These are phyloP conservation scores for Gryon sp. DNA, from an alignment of 1,140 invertebrate species.

Conservation along the genomic window DNA sequence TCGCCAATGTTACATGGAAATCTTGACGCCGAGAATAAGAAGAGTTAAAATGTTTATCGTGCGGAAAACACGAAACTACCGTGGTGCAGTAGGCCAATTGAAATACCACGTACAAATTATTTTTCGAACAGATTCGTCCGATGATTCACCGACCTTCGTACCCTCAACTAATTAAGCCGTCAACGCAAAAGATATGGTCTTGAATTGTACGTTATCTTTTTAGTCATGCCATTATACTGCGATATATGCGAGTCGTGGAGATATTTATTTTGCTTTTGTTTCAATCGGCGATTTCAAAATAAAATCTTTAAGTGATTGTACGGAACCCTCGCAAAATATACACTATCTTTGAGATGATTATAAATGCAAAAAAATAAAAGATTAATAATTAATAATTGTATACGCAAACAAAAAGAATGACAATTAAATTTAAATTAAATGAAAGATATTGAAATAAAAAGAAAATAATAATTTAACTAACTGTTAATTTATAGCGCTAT, in stretches of 20 bases:
- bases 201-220: conserved; percentile 47
- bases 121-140: conserved; percentile 28
- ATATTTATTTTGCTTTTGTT: conserved; percentile 14
- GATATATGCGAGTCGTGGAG: not conserved
- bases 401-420: no score
- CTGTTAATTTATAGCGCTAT: conserved; percentile 11
- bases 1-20: not conserved
- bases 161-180: conserved; percentile 56
- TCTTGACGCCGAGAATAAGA: conserved; percentile 1
- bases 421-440: no score
- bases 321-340: conserved; percentile 9
- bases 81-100: conserved; percentile 16
- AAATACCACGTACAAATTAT: conserved; percentile 40
- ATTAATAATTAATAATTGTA: not conserved
- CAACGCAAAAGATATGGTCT: conserved; percentile 54
- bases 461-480: no score
- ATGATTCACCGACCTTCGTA: conserved; percentile 56
- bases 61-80: conserved; percentile 21
- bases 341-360: conserved; percentile 2
- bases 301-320: conserved; percentile 47
- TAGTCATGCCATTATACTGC: conserved; percentile 20
- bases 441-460: no score
- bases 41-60: conserved; percentile 7
- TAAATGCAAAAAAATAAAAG: conserved; percentile 9
- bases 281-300: conserved; percentile 13